Evolutionary conservation across 2,888 invertebrate genomes (phyloP).

Genomic region (Stictocephala bisonia): DNA sequence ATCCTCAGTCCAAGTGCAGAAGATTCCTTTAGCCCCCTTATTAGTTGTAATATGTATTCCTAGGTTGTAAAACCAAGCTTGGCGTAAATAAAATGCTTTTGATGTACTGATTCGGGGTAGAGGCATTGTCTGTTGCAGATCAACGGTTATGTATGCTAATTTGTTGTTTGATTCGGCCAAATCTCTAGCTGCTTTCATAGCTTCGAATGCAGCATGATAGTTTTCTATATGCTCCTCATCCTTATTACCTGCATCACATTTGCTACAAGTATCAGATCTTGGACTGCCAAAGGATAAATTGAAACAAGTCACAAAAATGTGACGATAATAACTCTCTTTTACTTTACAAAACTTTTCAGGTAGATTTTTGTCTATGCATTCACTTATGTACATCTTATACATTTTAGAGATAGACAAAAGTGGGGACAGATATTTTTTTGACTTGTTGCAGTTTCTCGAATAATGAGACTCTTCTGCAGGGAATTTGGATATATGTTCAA

Average conservation of each 20-base stretch:
- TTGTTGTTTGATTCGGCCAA: conserved; percentile 27
- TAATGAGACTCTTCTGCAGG: conserved; percentile 26
- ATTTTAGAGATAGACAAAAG: conserved; percentile 5
- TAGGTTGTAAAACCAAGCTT: conserved; percentile 50
- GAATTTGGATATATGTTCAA: neutral
- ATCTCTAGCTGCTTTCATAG: conserved; percentile 42
- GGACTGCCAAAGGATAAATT: conserved; percentile 49
- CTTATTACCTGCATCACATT: conserved; percentile 52
- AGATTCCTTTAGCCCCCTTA: conserved; percentile 50
- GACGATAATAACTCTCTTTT: conserved; percentile 1
- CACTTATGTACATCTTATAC: conserved; percentile 6
- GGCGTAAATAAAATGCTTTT: conserved; percentile 52
- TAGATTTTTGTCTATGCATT: neutral
- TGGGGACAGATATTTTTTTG: conserved; percentile 41
- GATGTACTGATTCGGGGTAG: conserved; percentile 52
- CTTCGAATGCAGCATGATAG: conserved; percentile 42
- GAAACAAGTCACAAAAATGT: conserved; percentile 29
- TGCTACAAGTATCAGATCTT: conserved; percentile 55
- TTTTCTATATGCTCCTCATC: conserved; percentile 47
- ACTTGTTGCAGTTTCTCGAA: conserved; percentile 22
- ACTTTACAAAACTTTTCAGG: conserved; percentile 14
- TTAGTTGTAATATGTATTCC: conserved; percentile 50
- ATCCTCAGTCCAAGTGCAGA: conserved; percentile 55
- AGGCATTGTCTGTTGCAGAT: conserved; percentile 40
- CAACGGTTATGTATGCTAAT: conserved; percentile 20